Conservation (phyloP, 1,140 invertebrate species). For the Scaptomyza pallida region DNA sequence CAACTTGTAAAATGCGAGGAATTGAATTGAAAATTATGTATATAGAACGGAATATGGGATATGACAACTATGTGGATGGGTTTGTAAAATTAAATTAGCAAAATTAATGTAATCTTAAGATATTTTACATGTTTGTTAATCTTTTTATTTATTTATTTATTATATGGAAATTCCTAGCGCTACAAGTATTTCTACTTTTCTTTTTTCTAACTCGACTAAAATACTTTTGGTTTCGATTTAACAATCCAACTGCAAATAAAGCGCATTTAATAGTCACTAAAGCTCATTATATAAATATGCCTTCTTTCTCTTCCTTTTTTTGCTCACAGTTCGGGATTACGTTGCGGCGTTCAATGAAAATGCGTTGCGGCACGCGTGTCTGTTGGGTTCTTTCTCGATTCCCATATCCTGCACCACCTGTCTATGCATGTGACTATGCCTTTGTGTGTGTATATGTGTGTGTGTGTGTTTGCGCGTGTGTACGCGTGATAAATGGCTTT, state of each 20-base stretch:
- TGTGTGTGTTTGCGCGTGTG: slow-evolving; percentile 44
- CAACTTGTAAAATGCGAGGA: slow-evolving; percentile 17
- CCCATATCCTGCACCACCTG: slow-evolving; percentile 39
- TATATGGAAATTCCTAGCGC: too few relatives aligned
- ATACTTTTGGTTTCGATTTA: not conserved
- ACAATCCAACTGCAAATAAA: not conserved
- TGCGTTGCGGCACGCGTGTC: slow-evolving; percentile 32
- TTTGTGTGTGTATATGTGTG: not conserved
- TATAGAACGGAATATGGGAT: not conserved
- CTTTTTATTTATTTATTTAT: too few relatives aligned
- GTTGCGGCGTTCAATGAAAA: slow-evolving; percentile 53
- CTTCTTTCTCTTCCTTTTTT: slow-evolving; percentile 5
- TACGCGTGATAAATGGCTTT: slow-evolving; percentile 78
- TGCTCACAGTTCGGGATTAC: slow-evolving; percentile 44
- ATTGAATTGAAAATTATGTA: slow-evolving; percentile 24
- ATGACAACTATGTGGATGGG: not conserved
- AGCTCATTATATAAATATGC: not conserved
- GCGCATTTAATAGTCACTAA: not conserved
- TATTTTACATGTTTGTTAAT: too few relatives aligned
- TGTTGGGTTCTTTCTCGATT: slow-evolving; percentile 20
- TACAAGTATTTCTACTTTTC: too few relatives aligned
- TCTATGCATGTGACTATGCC: not conserved
- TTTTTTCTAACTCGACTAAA: not conserved
- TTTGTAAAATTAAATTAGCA: too few relatives aligned
- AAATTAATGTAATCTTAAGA: too few relatives aligned